Evolutionary conservation across 64 coral and sea anemone genomes (phyloP), one percentile per base, ranked within the genome.

Genomic region (Actinia tenebrosa): DNA sequence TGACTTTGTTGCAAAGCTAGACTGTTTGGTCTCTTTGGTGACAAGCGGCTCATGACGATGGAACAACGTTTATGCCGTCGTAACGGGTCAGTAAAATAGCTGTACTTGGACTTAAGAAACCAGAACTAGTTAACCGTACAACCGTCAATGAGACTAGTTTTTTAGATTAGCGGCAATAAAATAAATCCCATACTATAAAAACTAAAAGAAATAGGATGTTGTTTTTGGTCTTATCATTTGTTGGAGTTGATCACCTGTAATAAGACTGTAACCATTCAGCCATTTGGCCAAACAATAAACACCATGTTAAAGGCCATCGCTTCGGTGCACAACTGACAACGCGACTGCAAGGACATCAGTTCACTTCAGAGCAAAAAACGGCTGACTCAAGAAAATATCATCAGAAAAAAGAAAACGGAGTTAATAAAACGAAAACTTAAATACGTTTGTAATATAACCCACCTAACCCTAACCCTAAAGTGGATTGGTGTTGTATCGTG

Each of bases 11-110:
- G 44, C 22, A 81, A 23, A 81, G 42, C 3, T 15, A 81, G 16
- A 22, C 44, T 81, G 50, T 20, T 81, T 3, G 79, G 79, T 81
- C 79, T 45, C 79, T 81, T 81, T 53, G 79, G 45, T 53, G 79
- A 18, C 11, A 75, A 25, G 2, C 69, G 23, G 25, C 69, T 75
- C 69, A 75, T 75, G 22, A 50, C 7, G 3, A 50, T 50, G 47
- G 69, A 42, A 26, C 69, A 75, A 75, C 20, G 25, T 30, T 75
- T 58, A 58, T 58, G 56, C 15, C 56, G 13, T 26, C 30, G 30
- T 37, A 37, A 75, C 69, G 69, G 69, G 69, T 75, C 23, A 75
- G 26, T 75, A 11, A 75, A 75, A 42, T 30, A 42, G 22, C 19
- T 25, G 2, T 71, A 27, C 30, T 71, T 71, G 66, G 7, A 71